Conservation (phyloP, 1,140 invertebrate genomes). For the Drosophila obscura region DNA sequence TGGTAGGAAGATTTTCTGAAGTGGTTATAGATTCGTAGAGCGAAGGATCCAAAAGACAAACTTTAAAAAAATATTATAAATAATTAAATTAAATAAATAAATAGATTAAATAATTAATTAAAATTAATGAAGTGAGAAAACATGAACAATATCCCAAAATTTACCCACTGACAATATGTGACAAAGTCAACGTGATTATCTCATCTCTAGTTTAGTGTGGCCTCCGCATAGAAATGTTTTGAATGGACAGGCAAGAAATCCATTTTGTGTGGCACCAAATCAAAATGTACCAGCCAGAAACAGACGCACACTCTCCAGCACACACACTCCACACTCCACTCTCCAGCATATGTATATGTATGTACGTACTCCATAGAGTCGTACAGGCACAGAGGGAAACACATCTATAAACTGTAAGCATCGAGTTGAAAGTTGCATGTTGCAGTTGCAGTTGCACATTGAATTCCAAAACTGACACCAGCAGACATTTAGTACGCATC, state of each 20-base stretch:
- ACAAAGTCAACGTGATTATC: no score
- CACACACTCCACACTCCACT: slow-evolving; percentile 4
- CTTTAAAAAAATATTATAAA: no score
- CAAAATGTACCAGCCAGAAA: slow-evolving; percentile 58
- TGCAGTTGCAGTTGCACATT: slow-evolving; percentile 58
- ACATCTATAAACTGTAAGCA: slow-evolving; percentile 58
- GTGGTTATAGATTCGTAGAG: no score
- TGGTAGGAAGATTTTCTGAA: no score
- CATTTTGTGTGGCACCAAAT: slow-evolving; percentile 71
- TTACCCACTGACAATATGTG: no score
- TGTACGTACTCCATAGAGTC: not conserved
- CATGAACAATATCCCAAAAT: no score
- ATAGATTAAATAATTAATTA: no score
- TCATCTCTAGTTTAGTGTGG: slow-evolving; percentile 24
- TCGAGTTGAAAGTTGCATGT: slow-evolving; percentile 73
- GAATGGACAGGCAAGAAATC: slow-evolving; percentile 63
- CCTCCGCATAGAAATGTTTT: slow-evolving; percentile 47
- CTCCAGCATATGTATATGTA: no score
- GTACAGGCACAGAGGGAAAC: slow-evolving; percentile 8
- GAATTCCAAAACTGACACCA: slow-evolving; percentile 73
- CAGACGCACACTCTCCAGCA: slow-evolving; percentile 14
- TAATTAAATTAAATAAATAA: no score
- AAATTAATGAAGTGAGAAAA: no score
- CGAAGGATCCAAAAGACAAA: no score
- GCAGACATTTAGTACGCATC: slow-evolving; percentile 77